phyloP scores from a whole-genome alignment of 2,888 invertebrate genomes.

The Cyclophora punctaria region DNA sequence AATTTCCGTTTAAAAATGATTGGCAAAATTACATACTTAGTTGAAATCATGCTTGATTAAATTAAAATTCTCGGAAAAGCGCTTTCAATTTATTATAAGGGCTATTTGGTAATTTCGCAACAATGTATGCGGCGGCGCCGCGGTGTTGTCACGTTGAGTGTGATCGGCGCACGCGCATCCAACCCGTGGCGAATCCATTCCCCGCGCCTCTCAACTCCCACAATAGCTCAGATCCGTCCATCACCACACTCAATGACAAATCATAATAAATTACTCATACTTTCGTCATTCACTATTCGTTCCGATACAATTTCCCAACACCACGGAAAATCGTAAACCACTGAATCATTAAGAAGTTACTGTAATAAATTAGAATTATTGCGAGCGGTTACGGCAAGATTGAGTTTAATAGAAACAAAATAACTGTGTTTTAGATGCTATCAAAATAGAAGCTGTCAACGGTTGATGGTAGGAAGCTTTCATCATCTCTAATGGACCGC shows the following conservation, averaged over 20 bases:
- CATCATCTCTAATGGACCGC: conserved; percentile 9
- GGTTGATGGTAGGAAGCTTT: conserved; percentile 7
- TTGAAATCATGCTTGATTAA: too few species aligned
- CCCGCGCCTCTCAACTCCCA: conserved; percentile 32
- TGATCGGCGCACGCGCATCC: conserved; percentile 36
- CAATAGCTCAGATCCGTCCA: conserved; percentile 33
- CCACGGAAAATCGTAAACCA: conserved; percentile 43
- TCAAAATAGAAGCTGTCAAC: conserved; percentile 7
- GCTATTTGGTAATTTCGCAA: background rate
- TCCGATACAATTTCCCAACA: conserved; percentile 59
- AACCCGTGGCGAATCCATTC: conserved; percentile 55
- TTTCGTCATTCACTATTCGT: conserved; percentile 63
- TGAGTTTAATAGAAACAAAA: conserved; percentile 1
- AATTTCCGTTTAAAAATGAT: too few species aligned
- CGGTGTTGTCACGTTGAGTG: conserved; percentile 30
- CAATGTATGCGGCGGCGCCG: background rate
- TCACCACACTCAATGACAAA: conserved; percentile 45
- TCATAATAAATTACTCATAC: conserved; percentile 48
- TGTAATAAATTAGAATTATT: conserved; percentile 34
- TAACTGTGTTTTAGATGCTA: conserved; percentile 3
- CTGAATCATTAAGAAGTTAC: conserved; percentile 33
- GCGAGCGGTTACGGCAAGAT: conserved; percentile 7
- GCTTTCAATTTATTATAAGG: too few species aligned
- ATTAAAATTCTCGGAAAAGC: too few species aligned
- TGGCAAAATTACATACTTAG: too few species aligned